Evolutionary conservation across 2,888 invertebrate genomes (phyloP).

Genomic region (Brachypterus glaber): DNA sequence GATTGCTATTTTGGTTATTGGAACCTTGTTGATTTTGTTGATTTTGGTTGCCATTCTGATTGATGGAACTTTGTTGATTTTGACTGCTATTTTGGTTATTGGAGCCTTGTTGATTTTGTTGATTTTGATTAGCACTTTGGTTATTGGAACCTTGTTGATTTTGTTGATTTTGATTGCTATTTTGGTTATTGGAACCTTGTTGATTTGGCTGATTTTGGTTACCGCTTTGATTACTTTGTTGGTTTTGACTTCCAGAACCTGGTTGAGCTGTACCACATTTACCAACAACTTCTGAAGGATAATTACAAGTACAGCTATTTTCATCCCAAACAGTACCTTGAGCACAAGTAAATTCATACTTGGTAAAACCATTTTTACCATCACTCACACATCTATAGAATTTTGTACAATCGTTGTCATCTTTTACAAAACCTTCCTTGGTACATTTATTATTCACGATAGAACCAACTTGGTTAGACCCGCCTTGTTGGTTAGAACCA

Average conservation of each 20-base stretch:
- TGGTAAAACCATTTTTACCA: slow-evolving; percentile 49
- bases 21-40: slow-evolving; percentile 9
- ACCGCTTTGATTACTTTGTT: too few species aligned
- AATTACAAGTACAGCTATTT: slow-evolving; percentile 57
- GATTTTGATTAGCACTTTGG: slow-evolving; percentile 13
- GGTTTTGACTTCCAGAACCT: slow-evolving; percentile 1
- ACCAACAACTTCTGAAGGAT: slow-evolving; percentile 48
- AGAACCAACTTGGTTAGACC: slow-evolving; percentile 9
- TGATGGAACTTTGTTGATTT: slow-evolving; percentile 13
- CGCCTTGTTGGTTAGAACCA: slow-evolving; percentile 11
- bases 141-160: slow-evolving; percentile 15
- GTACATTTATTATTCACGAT: slow-evolving; percentile 13
- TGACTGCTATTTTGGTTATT: slow-evolving; percentile 11
- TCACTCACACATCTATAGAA: slow-evolving; percentile 66
- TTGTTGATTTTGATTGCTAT: slow-evolving; percentile 12
- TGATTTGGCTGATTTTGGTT: slow-evolving; percentile 11
- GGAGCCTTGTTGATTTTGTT: slow-evolving; percentile 18
- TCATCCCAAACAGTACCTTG: slow-evolving; percentile 71
- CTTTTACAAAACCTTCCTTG: slow-evolving; percentile 59
- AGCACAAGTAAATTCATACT: slow-evolving; percentile 62
- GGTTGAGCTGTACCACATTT: slow-evolving; percentile 15
- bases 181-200: slow-evolving; percentile 7
- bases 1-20: slow-evolving; percentile 12
- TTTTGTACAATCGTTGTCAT: slow-evolving; percentile 58
- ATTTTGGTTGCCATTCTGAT: slow-evolving; percentile 1